Evolutionary conservation across 2,888 invertebrate genomes (phyloP), one percentile per base, ranked within the genome.

Genomic region (Fissipunctia ypsillon): DNA sequence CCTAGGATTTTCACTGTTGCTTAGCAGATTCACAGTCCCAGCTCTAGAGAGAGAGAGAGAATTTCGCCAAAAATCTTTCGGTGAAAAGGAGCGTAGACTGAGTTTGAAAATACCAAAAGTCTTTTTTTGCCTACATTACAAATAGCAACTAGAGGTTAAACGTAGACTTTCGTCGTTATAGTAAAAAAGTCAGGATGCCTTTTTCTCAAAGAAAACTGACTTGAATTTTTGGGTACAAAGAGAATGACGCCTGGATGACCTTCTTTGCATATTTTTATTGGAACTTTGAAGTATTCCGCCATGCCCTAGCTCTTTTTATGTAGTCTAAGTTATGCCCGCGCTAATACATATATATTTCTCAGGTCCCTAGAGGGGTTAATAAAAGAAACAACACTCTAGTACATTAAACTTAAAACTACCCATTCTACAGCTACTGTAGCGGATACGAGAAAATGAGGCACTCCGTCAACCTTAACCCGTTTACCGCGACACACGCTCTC

Each of bases 391-490:
- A 41, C n/a, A 6, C 4, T 54, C 48, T 50, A 38, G 16, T 60
- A 10, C 45, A 56, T 56, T 48, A 41, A 50, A 52, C 52, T 50
- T 60, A 43, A 56, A 63, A 52, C 25, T 16, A 38, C 3, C 14
- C 3, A 14, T 6, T 63, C 14, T 14, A 25, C 25, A 56, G 61
- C 71, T 45, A 54, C 22, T 48, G 25, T 54, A 31, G 38, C 10
- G 45, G 16, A 45, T 52, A 48, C 31, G 19, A 31, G 12, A 57
- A 66, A 80, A 61, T 69, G 38, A 64, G 45, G 48, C 25, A 54
- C 57, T 67, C 41, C 6, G 10, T 54, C 41, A 61, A 9, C 4
- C 35, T 35, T 67, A 75, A 67, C 76, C 61, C 45, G 25, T 69
- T 69, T 74, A 68, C 41, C 25, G 52, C 12, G 31, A 41, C 66